Evolutionary conservation across 2,888 invertebrate genomes (phyloP).

Genomic region (Morpho deidamia): DNA sequence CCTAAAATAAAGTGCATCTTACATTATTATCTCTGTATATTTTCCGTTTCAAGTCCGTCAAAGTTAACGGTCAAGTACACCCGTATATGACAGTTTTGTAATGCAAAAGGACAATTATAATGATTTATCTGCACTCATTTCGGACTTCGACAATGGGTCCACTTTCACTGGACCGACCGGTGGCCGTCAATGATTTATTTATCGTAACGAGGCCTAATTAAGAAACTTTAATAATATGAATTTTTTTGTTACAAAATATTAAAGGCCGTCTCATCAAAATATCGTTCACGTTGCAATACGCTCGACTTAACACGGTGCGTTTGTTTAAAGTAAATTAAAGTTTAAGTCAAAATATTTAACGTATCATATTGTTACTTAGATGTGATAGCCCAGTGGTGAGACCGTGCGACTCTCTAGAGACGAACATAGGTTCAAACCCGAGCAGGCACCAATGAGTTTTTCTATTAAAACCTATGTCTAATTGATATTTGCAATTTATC

Average conservation of each 20-base stretch:
- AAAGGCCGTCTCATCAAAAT: slow-evolving; percentile 23
- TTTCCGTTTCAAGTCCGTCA: neutral
- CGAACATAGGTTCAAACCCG: too few species aligned
- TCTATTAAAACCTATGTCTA: too few species aligned
- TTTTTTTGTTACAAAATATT: slow-evolving; percentile 28
- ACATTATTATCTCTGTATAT: neutral
- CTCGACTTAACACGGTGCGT: neutral
- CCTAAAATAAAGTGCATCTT: too few species aligned
- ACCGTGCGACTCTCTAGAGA: too few species aligned
- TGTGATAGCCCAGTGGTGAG: too few species aligned
- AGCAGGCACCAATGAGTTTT: too few species aligned
- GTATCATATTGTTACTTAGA: too few species aligned
- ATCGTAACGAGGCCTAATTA: slow-evolving; percentile 30
- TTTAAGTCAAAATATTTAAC: too few species aligned
- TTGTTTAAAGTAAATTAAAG: too few species aligned
- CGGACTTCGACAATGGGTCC: slow-evolving; percentile 18
- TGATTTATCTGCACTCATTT: slow-evolving; percentile 17
- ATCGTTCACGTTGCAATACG: slow-evolving; percentile 13
- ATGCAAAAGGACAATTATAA: slow-evolving; percentile 17
- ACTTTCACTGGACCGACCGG: slow-evolving; percentile 24
- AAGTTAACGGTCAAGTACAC: slow-evolving; percentile 1
- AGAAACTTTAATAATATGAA: slow-evolving; percentile 11
- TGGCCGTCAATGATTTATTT: slow-evolving; percentile 22
- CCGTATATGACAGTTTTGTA: neutral
- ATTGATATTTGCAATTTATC: too few species aligned